phyloP scores from a whole-genome alignment of 2,797 vertebrate genomes.

The Rhabdomys pumilio region DNA sequence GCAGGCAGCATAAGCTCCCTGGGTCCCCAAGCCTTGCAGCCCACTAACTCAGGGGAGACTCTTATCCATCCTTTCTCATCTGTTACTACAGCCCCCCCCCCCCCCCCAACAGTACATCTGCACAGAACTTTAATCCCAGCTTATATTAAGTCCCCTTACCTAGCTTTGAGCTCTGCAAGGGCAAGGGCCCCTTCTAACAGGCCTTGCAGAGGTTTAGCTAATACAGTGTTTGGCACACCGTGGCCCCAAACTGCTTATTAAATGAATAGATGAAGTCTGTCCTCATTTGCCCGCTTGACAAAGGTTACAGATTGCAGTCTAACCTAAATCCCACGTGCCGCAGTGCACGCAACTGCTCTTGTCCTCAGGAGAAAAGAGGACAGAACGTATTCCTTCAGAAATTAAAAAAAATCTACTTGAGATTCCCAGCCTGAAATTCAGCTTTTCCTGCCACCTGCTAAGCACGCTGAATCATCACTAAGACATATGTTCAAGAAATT shows the following conservation, averaged over 20 bases:
- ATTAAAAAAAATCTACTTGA: conserved; percentile 60
- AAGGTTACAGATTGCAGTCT: conserved; percentile 53
- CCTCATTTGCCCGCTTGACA: conserved; percentile 6
- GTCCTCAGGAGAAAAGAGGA: conserved; percentile 74
- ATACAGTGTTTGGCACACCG: not conserved
- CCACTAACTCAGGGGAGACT: conserved; percentile 25
- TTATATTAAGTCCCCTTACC: conserved; percentile 6
- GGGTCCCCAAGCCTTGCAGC: conserved; percentile 11
- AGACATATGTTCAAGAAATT: conserved; percentile 83
- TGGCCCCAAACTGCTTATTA: conserved; percentile 54
- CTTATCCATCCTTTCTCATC: not conserved
- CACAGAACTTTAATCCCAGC: not conserved
- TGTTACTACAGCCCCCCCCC: not conserved
- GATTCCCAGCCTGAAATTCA: conserved; percentile 79
- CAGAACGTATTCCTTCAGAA: conserved; percentile 71
- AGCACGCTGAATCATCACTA: conserved; percentile 80
- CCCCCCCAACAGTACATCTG: not conserved
- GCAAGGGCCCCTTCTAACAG: not conserved
- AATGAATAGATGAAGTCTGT: not conserved
- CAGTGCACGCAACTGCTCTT: conserved; percentile 28
- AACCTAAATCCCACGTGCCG: conserved; percentile 76
- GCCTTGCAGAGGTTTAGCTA: not conserved
- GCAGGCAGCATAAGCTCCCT: not conserved
- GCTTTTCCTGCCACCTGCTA: conserved; percentile 80
- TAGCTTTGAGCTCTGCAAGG: conserved; percentile 23